Evolutionary conservation across 1,140 invertebrate species (phyloP).

Genomic region (Drosophila suzukii): DNA sequence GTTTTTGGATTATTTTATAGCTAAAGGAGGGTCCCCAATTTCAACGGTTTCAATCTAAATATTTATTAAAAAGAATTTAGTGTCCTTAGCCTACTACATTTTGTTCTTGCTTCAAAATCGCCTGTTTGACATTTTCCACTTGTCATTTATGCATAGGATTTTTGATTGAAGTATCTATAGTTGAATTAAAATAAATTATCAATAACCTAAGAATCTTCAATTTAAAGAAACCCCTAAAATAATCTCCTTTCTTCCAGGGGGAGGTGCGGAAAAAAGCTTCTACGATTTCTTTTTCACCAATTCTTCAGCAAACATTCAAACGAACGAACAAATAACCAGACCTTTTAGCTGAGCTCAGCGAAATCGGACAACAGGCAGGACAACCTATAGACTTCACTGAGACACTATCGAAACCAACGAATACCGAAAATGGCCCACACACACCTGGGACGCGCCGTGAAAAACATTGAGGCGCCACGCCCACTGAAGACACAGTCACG

Average conservation of each 20-base stretch:
- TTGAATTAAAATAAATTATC: too few species aligned
- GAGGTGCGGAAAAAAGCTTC: constrained; percentile 81
- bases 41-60: too few species aligned
- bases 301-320: constrained; percentile 49
- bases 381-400: constrained; percentile 6
- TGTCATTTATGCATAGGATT: too few species aligned
- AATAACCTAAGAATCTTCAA: too few species aligned
- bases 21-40: too few species aligned
- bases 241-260: constrained; percentile 56
- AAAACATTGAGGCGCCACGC: constrained; percentile 90
- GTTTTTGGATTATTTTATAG: too few species aligned
- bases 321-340: constrained; percentile 60
- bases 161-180: too few species aligned
- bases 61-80: too few species aligned
- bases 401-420: constrained; percentile 27
- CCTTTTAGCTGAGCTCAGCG: constrained; percentile 19
- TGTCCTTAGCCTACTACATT: too few species aligned
- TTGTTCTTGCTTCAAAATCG: too few species aligned
- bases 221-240: too few species aligned
- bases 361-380: constrained; percentile 30
- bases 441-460: constrained; percentile 85
- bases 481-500: constrained; percentile 87
- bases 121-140: too few species aligned
- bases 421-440: constrained; percentile 76
- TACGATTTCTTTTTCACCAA: constrained; percentile 67